Evolutionary conservation across 53 echinoderm and acorn worm genomes (phyloP).

Genomic region (Glandiceps talaboti): DNA sequence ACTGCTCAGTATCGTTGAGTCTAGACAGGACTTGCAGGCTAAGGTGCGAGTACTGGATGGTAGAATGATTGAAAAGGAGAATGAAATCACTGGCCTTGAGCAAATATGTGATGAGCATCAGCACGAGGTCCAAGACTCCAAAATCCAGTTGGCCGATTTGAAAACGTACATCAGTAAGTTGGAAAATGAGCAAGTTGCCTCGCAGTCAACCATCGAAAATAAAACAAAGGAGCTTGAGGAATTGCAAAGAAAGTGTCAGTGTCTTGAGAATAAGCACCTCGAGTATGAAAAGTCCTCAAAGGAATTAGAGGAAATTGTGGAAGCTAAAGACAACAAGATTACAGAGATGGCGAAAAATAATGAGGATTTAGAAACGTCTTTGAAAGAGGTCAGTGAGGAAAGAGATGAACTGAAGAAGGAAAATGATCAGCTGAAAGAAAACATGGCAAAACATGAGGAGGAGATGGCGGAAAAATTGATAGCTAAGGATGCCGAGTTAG

Average conservation of each 20-base stretch:
- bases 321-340: constrained; percentile 16
- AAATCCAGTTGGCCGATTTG: not conserved
- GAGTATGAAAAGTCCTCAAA: constrained; percentile 28
- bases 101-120: not conserved
- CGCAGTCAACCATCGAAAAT: not conserved
- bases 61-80: not conserved
- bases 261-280: constrained; percentile 10
- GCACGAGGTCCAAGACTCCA: not conserved
- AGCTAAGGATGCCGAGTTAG: constrained; percentile 15
- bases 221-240: constrained; percentile 7
- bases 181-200: constrained; percentile 7
- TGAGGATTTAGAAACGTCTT: constrained; percentile 16
- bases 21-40: not conserved
- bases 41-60: not conserved
- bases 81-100: not conserved
- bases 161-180: not conserved
- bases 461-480: constrained; percentile 10
- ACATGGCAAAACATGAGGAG: constrained; percentile 40
- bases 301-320: constrained; percentile 22
- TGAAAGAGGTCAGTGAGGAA: not conserved
- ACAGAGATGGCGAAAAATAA: constrained; percentile 21
- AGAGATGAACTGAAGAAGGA: constrained; percentile 11
- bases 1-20: not conserved
- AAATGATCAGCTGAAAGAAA: constrained; percentile 26
- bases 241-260: constrained; percentile 12